Evolutionary conservation across 2,797 vertebrate genomes (phyloP), one percentile per base, ranked within the genome.

Genomic region (Pelodytes ibericus): DNA sequence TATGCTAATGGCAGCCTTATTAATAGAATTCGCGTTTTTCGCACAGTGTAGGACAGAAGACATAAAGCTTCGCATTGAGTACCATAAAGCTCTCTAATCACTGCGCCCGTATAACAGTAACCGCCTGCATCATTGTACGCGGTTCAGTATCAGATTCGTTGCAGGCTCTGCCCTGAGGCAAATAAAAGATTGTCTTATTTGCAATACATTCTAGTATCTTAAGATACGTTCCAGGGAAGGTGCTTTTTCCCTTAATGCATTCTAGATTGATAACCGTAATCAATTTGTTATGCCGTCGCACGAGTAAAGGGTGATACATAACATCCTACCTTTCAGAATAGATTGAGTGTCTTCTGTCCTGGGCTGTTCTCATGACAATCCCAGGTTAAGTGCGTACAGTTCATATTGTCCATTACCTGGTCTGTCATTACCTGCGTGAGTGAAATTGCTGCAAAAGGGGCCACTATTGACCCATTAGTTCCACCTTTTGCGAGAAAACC

Each of bases 161-260:
- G 69, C 74, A 83, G 85, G 80, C 80, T 85, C 22, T 68, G 69
- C 82, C 80, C 82, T 81, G 69, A 80, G 86, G 84, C 82, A 66
- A 77, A 0, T 51, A 83, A 74, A 82, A 84, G 68, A 70, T 69
- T 84, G 84, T 83, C 82, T 84, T 82, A 71, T 71, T 70, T 85
- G 74, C 77, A 86, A 81, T 67, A 31, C 29, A 77, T 58, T 80
- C 79, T 75, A 73, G 77, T 77, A 81, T 77, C 72, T 85, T 86
- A 82, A 78, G 80, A 82, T 81, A 80, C 29, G 85, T 86, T 80
- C 7, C 18, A 70, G 61, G 81, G 79, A 74, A 81, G 83, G 83
- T 74, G 51, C 67, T 75, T 83, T 77, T 75, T 82, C 83, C 75
- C 78, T 25, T 80, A 63, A 76, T 71, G 29, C 63, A 41, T 44